Evolutionary conservation across 2,113 vertebrate genomes (phyloP), one percentile per base, ranked within the genome.

Genomic region (Oostethus manadensis): DNA sequence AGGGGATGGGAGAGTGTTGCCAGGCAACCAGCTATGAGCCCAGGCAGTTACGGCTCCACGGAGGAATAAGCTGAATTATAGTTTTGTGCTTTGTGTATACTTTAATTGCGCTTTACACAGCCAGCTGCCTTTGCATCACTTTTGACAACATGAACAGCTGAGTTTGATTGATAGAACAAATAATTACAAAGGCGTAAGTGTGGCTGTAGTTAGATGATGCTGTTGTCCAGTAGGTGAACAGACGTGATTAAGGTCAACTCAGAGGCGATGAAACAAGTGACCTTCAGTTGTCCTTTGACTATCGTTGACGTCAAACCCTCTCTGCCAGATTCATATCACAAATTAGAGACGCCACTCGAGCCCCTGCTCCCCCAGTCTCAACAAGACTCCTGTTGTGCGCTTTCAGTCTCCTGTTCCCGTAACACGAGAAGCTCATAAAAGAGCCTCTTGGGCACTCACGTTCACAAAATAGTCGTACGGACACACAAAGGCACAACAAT

Each of bases 371-470:
- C 14, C n/a, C 3, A 15, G 54, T 22, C 49, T 10, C 0, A 56
- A 81, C 79, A 81, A 60, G 64, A 61, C 60, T 60, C 48, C 23
- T 22, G 70, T 76, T 80, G 72, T 81, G 55, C 56, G 33, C 21
- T 42, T 14, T 42, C 11, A 50, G 8, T 71, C 74, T 80, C 73
- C 64, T 76, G 72, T 82, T 82, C 51, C 68, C 70, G 82, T 55
- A 84, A 84, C 70, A 53, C 5, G 77, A 84, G 72, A 56, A 2
- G 14, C 1, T 38, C 68, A 58, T 58, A 64, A 69, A 78, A 60
- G 38, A 65, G 54, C 60, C 66, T 64, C 62, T 73, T 74, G 51
- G 50, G 26, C 20, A 51, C 64, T 59, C 54, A 23, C 26, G 13
- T 18, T 42, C 4, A 51, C 35, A 53, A 56, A 33, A 42, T 42